A percentile compares a stretch with the other conserved stretches of the same genome.
phyloP scores from a whole-genome alignment of 2,797 vertebrate genomes.

The Heteromormyrus szaboi region DNA sequence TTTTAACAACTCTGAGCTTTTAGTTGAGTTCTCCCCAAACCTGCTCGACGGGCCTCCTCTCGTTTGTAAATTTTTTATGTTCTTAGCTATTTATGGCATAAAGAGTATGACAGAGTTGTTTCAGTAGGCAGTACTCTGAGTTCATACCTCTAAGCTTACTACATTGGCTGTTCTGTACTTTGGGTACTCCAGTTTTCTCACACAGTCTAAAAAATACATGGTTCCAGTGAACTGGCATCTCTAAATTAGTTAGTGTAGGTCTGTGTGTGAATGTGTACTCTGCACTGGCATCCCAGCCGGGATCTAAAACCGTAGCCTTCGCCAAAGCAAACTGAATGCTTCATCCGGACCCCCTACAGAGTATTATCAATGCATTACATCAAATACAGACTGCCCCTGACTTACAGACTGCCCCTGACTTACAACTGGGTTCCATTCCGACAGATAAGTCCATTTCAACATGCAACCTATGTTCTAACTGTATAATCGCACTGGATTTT shows the following conservation, averaged over 20 bases:
- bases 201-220: not conserved
- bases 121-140: not conserved
- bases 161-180: not conserved
- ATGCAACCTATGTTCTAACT: not conserved
- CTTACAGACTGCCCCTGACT: no score
- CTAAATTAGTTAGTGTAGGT: not conserved
- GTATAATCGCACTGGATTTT: not conserved
- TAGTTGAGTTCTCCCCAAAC: no score
- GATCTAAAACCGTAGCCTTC: not conserved
- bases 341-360: not conserved
- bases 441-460: not conserved
- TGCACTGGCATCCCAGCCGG: not conserved
- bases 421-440: not conserved
- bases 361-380: not conserved
- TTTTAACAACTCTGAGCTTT: no score
- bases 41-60: no score
- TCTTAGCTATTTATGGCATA: not conserved
- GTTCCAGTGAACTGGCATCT: not conserved
- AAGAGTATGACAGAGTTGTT: not conserved
- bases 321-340: not conserved
- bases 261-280: not conserved
- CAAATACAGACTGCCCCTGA: not conserved
- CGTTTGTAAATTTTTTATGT: no score
- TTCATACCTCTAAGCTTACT: not conserved
- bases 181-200: not conserved